Evolutionary conservation across 2,797 vertebrate species (phyloP).

Genomic region (Mormyrops attenuatus): DNA sequence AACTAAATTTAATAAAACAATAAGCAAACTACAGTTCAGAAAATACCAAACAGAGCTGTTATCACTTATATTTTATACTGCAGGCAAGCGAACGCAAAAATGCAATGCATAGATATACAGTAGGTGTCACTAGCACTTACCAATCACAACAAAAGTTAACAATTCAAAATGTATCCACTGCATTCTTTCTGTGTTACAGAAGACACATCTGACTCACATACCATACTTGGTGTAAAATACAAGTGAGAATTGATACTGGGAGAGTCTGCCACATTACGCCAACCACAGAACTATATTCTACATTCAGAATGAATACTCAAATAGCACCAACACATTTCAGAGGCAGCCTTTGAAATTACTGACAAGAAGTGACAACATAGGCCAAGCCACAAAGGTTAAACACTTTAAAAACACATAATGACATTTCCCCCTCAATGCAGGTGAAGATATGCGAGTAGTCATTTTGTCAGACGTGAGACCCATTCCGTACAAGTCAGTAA

Average conservation of each 20-base stretch:
- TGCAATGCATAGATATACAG: neutral
- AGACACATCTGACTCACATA: neutral
- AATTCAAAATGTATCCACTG: neutral
- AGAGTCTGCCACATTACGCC: neutral
- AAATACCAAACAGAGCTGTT: neutral
- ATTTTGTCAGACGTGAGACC: neutral
- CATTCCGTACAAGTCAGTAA: slow-evolving; percentile 46
- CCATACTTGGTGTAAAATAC: neutral
- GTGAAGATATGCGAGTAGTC: neutral
- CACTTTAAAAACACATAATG: neutral
- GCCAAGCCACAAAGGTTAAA: neutral
- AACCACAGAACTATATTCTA: neutral
- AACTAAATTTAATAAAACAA: neutral
- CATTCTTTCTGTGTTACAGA: neutral
- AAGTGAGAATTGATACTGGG: neutral
- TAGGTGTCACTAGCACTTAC: neutral
- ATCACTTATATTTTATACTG: neutral
- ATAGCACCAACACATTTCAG: neutral
- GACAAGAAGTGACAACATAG: neutral
- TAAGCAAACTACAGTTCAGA: neutral
- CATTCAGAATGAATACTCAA: neutral
- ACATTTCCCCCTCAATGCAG: neutral
- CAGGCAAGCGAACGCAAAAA: neutral
- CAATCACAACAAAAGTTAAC: neutral
- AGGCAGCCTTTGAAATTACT: neutral